Evolutionary conservation across 2,113 vertebrate species (phyloP).

Genomic region (Pedionomus torquatus): DNA sequence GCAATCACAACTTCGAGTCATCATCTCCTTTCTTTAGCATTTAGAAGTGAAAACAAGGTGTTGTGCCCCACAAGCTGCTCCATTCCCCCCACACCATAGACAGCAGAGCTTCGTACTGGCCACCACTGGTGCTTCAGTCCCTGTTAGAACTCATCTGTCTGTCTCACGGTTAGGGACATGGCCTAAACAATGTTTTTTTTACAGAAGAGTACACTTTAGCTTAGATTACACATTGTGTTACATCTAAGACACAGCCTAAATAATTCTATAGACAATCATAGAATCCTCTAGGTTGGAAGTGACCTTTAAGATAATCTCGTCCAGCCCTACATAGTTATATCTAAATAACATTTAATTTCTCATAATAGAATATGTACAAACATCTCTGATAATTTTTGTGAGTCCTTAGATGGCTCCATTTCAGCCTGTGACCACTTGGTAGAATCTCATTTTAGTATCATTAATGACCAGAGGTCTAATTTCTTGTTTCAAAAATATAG

Average conservation of each 20-base stretch:
- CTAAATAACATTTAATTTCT: neutral
- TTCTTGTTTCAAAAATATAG: neutral
- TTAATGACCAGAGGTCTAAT: neutral
- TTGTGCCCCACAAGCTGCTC: neutral
- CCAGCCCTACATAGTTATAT: neutral
- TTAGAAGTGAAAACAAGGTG: neutral
- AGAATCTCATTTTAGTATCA: neutral
- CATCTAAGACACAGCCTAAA: neutral
- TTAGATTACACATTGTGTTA: neutral
- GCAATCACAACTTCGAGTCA: neutral
- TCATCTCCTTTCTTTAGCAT: neutral
- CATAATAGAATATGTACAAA: neutral
- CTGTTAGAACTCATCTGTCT: neutral
- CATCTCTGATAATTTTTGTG: neutral
- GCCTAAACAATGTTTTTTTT: neutral
- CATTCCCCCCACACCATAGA: too few relatives aligned
- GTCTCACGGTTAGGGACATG: neutral
- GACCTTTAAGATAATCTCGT: too few relatives aligned
- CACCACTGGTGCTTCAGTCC: neutral
- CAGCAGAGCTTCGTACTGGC: neutral
- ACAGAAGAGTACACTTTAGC: neutral
- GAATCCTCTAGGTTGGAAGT: too few relatives aligned
- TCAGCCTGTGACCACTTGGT: neutral
- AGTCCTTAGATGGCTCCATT: neutral
- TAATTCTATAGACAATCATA: neutral